Evolutionary conservation across 2,888 invertebrate genomes (phyloP).

Genomic region (Clanis bilineata): DNA sequence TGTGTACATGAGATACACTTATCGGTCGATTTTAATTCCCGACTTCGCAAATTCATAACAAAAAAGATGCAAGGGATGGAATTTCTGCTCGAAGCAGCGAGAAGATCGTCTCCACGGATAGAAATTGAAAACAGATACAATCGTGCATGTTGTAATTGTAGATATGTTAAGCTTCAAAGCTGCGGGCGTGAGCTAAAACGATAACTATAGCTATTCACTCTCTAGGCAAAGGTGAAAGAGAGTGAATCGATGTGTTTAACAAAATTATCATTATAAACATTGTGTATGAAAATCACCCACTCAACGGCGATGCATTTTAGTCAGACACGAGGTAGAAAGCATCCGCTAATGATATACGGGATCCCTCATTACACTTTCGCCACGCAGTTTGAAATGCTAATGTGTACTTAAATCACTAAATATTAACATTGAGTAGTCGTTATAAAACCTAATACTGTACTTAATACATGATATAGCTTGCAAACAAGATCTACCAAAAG

Average conservation of each 20-base stretch:
- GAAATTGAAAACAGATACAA: too few species aligned
- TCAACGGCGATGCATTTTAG: conserved; percentile 7
- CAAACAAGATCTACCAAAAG: too few species aligned
- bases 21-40: too few species aligned
- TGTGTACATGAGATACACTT: too few species aligned
- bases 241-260: not conserved
- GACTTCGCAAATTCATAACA: too few species aligned
- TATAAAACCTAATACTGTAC: not conserved
- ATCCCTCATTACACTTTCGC: conserved; percentile 7
- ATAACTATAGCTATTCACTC: not conserved
- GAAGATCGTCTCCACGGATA: too few species aligned
- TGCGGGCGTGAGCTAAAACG: too few species aligned
- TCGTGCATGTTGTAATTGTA: too few species aligned
- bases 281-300: conserved; percentile 15
- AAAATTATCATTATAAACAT: conserved; percentile 4
- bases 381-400: conserved; percentile 7
- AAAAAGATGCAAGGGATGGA: too few species aligned
- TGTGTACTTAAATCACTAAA: conserved; percentile 3
- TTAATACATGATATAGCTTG: not conserved
- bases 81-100: too few species aligned
- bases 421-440: not conserved
- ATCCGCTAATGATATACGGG: conserved; percentile 4
- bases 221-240: not conserved
- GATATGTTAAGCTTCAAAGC: too few species aligned
- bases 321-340: conserved; percentile 10